Evolutionary conservation across 2,797 vertebrate species (phyloP), one percentile per base, ranked within the genome.

Genomic region (Prunella strophiata): DNA sequence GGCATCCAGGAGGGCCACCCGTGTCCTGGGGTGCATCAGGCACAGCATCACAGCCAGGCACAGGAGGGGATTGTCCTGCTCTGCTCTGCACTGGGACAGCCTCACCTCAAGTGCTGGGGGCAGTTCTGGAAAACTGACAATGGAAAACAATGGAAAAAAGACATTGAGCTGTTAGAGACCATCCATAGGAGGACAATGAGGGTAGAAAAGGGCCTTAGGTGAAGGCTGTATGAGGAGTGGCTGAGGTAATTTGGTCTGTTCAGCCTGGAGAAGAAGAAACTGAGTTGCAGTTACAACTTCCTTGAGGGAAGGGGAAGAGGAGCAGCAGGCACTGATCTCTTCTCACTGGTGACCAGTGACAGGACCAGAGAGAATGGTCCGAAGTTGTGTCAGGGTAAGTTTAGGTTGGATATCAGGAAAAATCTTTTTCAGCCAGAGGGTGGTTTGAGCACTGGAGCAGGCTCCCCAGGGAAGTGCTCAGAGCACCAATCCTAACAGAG

Each of bases 181-280:
- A 2, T 66, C 43, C 52, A 58, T 1, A 32, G 11, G 5, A 20
- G 6, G 21, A 13, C 43, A 74, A 13, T 3, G 9, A 74, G 29
- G 42, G 7, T 13, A 17, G 20, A 11, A 30, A 50, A 50, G 11
- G 11, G 20, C 10, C 25, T n/a, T 13, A 48, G 19, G 17, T 9
- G 17, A 74, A 66, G 51, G 43, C 17, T 1, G 0, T 43, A 8
- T 15, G 21, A 66, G 16, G 30, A 50, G 11, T 1, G 3, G 13
- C 30, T 50, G 30, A 57, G 26, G 51, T 26, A 5, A 48, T 10
- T 57, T 13, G 11, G 13, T 48, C 59, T 74, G 42, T 30, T 84
- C 51, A 57, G 30, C 7, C 36, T 26, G 23, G 13, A 79, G 22
- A 27, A 65, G 25, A 57, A 21, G 54, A 57, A 23, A 57, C 16